Conservation (phyloP, 2,888 invertebrate species). For the Eupithecia tripunctaria region DNA sequence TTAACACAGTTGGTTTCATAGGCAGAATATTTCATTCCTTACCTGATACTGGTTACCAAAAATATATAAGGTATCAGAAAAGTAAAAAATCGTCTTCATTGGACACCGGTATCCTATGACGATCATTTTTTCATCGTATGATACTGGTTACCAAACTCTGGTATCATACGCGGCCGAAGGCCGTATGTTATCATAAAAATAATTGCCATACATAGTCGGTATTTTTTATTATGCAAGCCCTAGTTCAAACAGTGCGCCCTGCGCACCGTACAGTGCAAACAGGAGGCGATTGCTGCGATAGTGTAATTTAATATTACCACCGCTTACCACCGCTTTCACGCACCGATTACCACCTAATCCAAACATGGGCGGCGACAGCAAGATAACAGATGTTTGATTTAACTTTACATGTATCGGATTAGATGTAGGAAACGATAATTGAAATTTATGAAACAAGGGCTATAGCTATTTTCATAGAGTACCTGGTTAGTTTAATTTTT, state of each 20-base stretch:
- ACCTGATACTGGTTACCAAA: no score
- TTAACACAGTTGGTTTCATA: no score
- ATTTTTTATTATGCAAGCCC: constrained; percentile 2
- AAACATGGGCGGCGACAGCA: constrained; percentile 36
- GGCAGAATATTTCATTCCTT: no score
- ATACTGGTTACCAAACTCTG: no score
- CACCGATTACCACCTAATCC: constrained; percentile 53
- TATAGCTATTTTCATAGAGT: neutral
- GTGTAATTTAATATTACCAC: constrained; percentile 52
- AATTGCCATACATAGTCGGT: neutral
- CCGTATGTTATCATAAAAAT: constrained; percentile 4
- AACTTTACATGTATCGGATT: neutral
- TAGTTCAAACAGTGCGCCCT: constrained; percentile 15
- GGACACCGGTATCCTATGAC: no score
- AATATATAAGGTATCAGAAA: no score
- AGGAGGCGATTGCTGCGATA: constrained; percentile 50
- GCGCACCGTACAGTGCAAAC: constrained; percentile 46
- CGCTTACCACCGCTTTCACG: constrained; percentile 51
- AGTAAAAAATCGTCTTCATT: no score
- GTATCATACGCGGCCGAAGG: no score
- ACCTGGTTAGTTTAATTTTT: neutral
- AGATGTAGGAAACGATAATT: neutral
- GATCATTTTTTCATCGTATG: no score
- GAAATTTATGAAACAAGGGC: neutral
- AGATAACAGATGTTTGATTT: constrained; percentile 27